These are phyloP conservation scores for Alentia gelatinosa DNA, from an alignment of 2,888 invertebrate genomes.

Conservation along the genomic window DNA sequence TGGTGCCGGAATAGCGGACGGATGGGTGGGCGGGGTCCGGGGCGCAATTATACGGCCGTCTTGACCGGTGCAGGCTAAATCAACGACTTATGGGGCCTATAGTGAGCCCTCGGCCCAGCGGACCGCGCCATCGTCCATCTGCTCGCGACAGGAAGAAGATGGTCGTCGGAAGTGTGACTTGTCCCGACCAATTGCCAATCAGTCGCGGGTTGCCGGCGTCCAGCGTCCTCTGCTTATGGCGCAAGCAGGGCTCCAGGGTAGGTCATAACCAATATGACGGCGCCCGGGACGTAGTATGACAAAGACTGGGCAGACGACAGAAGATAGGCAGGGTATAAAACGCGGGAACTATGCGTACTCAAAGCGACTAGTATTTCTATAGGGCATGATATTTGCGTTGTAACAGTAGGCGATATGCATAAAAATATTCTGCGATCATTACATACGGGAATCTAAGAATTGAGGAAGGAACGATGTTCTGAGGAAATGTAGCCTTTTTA, in stretches of 20 bases:
- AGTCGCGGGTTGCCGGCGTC: neutral
- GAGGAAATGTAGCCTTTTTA: too few species aligned
- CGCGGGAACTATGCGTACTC: too few species aligned
- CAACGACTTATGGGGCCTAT: neutral
- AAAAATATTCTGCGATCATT: too few species aligned
- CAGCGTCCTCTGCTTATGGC: neutral
- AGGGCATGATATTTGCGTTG: too few species aligned
- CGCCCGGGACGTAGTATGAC: too few species aligned
- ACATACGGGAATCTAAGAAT: too few species aligned
- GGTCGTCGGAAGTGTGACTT: slow-evolving; percentile 18
- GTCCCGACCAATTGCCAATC: slow-evolving; percentile 13
- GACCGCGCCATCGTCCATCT: neutral
- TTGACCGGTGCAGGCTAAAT: neutral
- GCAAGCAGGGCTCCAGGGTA: neutral
- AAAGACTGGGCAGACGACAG: too few species aligned
- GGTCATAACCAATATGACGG: slow-evolving; percentile 23
- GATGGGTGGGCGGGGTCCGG: neutral
- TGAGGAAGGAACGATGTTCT: too few species aligned
- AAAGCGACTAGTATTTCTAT: too few species aligned
- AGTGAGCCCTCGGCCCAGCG: neutral
- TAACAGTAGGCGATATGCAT: too few species aligned
- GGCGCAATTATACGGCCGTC: neutral
- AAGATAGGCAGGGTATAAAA: too few species aligned
- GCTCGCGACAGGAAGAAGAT: slow-evolving; percentile 20
- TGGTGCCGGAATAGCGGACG: too few species aligned